Evolutionary conservation across 2,797 vertebrate genomes (phyloP).

Genomic region (Lophotriccus pileatus): DNA sequence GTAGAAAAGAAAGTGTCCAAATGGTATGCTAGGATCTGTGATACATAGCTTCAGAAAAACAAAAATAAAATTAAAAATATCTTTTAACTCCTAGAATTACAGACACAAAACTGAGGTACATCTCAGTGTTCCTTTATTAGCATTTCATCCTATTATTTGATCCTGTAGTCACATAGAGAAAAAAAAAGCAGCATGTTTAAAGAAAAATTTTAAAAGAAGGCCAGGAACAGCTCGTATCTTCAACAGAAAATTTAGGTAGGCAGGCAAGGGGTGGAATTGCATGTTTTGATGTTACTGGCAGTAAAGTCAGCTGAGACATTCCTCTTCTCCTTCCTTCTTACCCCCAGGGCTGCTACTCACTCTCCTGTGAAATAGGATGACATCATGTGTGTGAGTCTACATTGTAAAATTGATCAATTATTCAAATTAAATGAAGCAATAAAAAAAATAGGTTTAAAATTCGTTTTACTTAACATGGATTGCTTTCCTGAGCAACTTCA

Average conservation of each 20-base stretch:
- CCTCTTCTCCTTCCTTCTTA: background rate
- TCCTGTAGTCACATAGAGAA: background rate
- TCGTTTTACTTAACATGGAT: background rate
- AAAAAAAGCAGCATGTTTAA: background rate
- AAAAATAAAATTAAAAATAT: background rate
- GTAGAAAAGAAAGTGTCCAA: background rate
- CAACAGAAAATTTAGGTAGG: background rate
- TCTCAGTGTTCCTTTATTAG: background rate
- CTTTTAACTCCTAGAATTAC: background rate
- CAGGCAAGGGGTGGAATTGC: background rate
- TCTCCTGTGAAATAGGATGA: background rate
- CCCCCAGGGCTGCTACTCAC: rapidly evolving
- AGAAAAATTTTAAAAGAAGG: background rate
- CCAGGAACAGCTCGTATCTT: background rate
- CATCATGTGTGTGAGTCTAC: rapidly evolving
- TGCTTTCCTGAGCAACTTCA: background rate
- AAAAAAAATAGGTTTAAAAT: background rate
- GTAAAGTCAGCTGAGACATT: background rate
- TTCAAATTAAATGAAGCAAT: background rate
- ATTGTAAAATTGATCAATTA: background rate
- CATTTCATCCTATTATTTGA: background rate
- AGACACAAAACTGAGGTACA: background rate
- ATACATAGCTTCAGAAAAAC: background rate
- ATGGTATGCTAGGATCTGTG: background rate
- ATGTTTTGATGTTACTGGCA: background rate